phyloP scores from a whole-genome alignment of 2,888 invertebrate species.

The Ophion ventricosus region DNA sequence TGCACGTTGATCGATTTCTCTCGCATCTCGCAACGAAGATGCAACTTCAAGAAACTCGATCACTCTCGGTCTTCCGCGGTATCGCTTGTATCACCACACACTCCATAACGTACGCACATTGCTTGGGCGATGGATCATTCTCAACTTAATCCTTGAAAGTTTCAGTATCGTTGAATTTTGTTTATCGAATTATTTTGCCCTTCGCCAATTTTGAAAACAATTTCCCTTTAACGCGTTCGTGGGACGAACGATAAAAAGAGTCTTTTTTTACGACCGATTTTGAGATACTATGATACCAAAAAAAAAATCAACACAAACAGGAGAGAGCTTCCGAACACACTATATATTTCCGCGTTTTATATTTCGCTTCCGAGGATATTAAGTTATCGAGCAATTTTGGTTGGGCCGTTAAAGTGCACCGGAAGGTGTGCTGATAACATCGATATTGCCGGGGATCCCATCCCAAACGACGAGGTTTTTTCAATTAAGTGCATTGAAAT shows the following conservation, averaged over 20 bases:
- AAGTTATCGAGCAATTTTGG: not conserved
- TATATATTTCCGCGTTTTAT: not conserved
- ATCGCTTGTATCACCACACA: slow-evolving; percentile 4
- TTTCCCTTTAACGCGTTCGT: not conserved
- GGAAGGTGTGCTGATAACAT: not conserved
- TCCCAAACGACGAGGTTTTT: not conserved
- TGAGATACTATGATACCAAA: not conserved
- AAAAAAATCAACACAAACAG: not conserved
- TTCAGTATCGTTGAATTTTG: not conserved
- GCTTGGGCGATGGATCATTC: not conserved
- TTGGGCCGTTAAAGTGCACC: not conserved
- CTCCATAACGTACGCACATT: not conserved
- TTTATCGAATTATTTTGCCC: not conserved
- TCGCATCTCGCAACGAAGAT: not conserved
- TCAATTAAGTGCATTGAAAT: not conserved
- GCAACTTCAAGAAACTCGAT: slow-evolving; percentile 43
- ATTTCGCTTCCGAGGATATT: not conserved
- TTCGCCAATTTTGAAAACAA: not conserved
- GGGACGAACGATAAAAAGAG: not conserved
- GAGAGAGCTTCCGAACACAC: too few relatives aligned
- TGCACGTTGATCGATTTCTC: slow-evolving; percentile 31
- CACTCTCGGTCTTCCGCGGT: slow-evolving; percentile 46
- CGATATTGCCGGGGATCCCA: not conserved
- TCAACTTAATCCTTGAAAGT: not conserved
- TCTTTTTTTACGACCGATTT: not conserved